phyloP scores from a whole-genome alignment of 2,797 vertebrate species.

The Prunella strophiata region DNA sequence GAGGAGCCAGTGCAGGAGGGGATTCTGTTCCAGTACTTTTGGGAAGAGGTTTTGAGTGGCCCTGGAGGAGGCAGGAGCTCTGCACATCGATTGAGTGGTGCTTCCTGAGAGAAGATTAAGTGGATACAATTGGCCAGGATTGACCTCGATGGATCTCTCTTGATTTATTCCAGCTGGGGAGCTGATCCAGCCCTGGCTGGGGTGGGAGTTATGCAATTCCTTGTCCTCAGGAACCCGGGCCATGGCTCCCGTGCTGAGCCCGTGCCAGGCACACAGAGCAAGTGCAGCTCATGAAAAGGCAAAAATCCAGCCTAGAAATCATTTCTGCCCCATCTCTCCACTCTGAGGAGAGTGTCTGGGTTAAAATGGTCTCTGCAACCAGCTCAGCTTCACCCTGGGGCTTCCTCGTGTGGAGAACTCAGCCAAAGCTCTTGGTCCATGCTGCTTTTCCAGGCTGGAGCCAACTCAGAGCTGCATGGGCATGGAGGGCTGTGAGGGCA shows the following conservation, averaged over 20 bases:
- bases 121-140: conserved; percentile 4
- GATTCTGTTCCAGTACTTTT: neutral
- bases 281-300: neutral
- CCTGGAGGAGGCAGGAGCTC: neutral
- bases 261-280: neutral
- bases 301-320: neutral
- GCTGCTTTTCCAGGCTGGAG: neutral
- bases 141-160: conserved; percentile 26
- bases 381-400: neutral
- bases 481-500: neutral
- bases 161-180: neutral
- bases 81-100: neutral
- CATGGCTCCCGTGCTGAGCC: neutral
- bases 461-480: fast-evolving
- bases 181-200: fast-evolving
- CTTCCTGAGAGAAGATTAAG: neutral
- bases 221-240: conserved; percentile 1
- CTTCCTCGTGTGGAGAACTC: fast-evolving
- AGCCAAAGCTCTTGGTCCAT: neutral
- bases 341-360: neutral
- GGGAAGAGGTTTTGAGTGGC: neutral
- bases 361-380: neutral
- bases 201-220: neutral
- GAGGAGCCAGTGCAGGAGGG: neutral
- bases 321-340: neutral